Evolutionary conservation across 2,888 invertebrate species (phyloP), one percentile per base, ranked within the genome.

Genomic region (Melitaea athalia): DNA sequence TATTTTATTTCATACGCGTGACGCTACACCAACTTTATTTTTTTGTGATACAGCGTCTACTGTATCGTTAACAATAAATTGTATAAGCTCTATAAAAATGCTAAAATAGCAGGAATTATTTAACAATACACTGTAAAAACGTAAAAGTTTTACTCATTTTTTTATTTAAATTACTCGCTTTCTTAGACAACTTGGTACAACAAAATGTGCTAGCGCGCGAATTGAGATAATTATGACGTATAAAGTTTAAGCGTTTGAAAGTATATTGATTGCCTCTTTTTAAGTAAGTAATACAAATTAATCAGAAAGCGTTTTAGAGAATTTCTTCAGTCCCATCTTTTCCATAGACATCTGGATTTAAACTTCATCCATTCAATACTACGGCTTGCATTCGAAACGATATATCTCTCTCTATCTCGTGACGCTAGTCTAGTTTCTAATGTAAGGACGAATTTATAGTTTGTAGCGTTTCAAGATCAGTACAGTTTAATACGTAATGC

Each of bases 1-100:
- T 91, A 92, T 91, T 92, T 92, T 92, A 91, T 91, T 91, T 89
- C 85, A 80, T 79, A 87, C 87, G 88, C 91, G 91, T 92, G 92
- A 89, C 86, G 83, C 79, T 84, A 82, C 70, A 84, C 83, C 77
- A 81, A 85, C 84, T 86, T 88, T 86, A 89, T 88, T 88, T 89
- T 89, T 89, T 86, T 78, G 75, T 81, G 75, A 66, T 66, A 65
- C 62, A 52, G 53, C 63, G 49, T 62, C 14, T 59, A 53, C 52
- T 53, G 42, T 31, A 17, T 38, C 50, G 43, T 52, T 62, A 59
- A 65, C 47, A 47, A 38, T n/a, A 55, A 33, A 57, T 59, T 33
- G 17, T 52, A 45, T 17, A n/a, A 47, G 47, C 60, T 64, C 49
- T 38, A 64, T 55, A 14, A 24, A 47, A 47, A 60, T 7, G 8